Base-by-base conservation (phyloP, 2,888 invertebrate species). In the Volucella zonaria region DNA sequence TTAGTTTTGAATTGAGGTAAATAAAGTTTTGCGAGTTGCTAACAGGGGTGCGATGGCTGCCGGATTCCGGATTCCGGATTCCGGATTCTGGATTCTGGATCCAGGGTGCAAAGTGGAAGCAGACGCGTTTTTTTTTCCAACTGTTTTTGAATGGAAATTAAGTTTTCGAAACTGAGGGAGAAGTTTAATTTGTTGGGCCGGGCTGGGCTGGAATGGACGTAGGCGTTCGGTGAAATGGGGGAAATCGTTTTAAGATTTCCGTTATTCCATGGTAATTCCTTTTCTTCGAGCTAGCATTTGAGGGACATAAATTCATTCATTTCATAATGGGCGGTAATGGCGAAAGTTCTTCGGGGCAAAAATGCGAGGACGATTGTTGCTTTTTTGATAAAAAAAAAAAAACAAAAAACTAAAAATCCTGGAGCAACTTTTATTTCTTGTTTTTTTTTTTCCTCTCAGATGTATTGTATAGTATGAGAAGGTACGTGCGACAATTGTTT, bases 1-100 rank as follows among this genome's bases (percentile, higher is more conserved):
- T 90, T 90, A 90, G 90, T 90, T 90, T 90, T 90, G 90, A 91
- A 91, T 91, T 90, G 89, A 89, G 90, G 90, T 89, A 90, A 90
- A 90, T 90, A 90, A 75, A 80, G 80, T 71, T 80, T 61, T 70
- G 83, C 66, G 70, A 80, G 58, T 71, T 71, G 58, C 47, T 47
- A 67, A 64, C 64, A 74, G 31, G 31, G 4, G 31, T 6, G 31
- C 31, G 6, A 31, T 31, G 6, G 4, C 6, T 31, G 31, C 31
- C 6, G 6, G 1, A 23, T 23, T 2, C 23, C 23, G 4, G 31
- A 31, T 31, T 31, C 31, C 6, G 6, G 0, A 31, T 31, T 6
- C 6, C 6, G 31, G 31, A 31, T 31, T 31, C 31, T 6, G 31
- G 31, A 31, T 6, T 31, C 2, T 31, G 31, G 6, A 31, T 31